phyloP scores from a whole-genome alignment of 2,797 vertebrate genomes.

The Mareca strepera region DNA sequence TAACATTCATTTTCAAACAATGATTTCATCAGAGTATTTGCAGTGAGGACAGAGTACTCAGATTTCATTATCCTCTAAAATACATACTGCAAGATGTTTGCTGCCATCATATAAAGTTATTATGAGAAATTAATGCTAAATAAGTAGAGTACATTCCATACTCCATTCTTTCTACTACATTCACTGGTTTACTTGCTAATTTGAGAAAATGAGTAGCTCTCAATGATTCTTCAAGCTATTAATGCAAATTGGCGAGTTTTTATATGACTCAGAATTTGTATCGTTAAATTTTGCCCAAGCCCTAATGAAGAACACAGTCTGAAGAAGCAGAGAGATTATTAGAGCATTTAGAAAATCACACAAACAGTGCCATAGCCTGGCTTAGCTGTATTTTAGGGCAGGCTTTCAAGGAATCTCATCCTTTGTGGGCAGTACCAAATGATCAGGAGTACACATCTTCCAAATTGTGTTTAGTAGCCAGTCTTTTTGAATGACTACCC shows the following conservation, averaged over 20 bases:
- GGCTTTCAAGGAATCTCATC: neutral
- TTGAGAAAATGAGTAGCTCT: constrained; percentile 62
- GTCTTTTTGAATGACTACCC: too few species aligned
- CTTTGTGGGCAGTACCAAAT: neutral
- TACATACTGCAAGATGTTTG: constrained; percentile 31
- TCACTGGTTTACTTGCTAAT: constrained; percentile 54
- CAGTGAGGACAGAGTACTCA: neutral
- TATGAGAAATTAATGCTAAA: constrained; percentile 26
- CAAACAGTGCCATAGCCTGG: neutral
- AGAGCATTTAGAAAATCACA: neutral
- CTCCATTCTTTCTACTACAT: neutral
- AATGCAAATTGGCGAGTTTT: constrained; percentile 57
- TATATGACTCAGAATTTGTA: constrained; percentile 43
- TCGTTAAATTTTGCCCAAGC: neutral
- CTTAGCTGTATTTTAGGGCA: neutral
- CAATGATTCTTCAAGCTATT: constrained; percentile 59
- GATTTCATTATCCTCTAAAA: neutral
- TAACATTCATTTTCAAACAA: neutral
- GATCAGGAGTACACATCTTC: neutral
- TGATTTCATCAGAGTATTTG: constrained; percentile 27
- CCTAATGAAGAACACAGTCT: constrained; percentile 8
- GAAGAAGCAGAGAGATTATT: constrained; percentile 2
- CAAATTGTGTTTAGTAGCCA: neutral
- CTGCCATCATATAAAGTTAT: neutral
- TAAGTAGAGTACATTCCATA: neutral